Conservation (phyloP, 1,140 invertebrate species). For the Cephus cinctus region DNA sequence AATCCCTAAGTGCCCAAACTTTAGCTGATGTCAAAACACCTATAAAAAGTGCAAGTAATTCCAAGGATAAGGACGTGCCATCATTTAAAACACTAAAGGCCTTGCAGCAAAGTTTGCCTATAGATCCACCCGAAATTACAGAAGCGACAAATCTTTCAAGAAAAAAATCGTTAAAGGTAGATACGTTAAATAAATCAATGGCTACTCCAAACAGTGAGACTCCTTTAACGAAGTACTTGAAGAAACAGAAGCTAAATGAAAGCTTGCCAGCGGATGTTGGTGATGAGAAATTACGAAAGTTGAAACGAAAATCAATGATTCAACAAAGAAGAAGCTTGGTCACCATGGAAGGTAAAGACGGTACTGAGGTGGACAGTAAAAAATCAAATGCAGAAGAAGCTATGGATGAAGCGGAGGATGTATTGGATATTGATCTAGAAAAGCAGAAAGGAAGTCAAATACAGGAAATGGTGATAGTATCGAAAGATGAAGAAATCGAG, state of each 20-base stretch:
- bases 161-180: constrained; percentile 13
- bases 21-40: too few relatives aligned
- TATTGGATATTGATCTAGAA: background rate
- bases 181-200: constrained; percentile 24
- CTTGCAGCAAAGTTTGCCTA: constrained; percentile 2
- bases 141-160: constrained; percentile 5
- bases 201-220: constrained; percentile 13
- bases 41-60: constrained; percentile 1
- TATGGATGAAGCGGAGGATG: background rate
- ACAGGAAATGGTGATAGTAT: background rate
- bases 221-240: constrained; percentile 32
- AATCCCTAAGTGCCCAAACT: too few relatives aligned
- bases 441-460: background rate
- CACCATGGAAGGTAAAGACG: background rate
- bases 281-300: constrained; percentile 20
- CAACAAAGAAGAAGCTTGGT: background rate
- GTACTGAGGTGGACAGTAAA: background rate
- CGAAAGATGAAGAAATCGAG: background rate
- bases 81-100: constrained; percentile 8
- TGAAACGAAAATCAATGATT: too few relatives aligned
- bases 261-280: constrained; percentile 24
- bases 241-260: constrained; percentile 43
- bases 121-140: constrained; percentile 5
- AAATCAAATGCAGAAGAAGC: background rate
- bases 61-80: constrained; percentile 4